These are phyloP conservation scores for Menura novaehollandiae DNA, from an alignment of 2,113 vertebrate species.

Conservation along the genomic window DNA sequence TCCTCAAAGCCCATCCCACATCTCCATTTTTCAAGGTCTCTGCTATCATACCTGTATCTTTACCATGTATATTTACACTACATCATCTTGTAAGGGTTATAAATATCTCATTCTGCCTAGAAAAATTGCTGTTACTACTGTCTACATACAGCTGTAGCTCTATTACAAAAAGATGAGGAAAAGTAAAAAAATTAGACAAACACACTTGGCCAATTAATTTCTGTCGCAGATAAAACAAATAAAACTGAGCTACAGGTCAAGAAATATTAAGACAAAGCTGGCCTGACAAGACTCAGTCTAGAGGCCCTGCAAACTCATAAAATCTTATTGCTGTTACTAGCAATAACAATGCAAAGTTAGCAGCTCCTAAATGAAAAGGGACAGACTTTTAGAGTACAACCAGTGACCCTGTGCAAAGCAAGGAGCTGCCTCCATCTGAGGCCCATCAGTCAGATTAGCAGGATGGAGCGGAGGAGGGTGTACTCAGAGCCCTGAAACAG, in stretches of 20 bases:
- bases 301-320: neutral
- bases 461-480: neutral
- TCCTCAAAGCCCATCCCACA: neutral
- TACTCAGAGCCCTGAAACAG: neutral
- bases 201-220: neutral
- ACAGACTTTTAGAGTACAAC: neutral
- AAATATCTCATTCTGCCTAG: neutral
- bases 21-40: neutral
- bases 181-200: neutral
- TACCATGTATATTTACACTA: neutral
- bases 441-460: neutral
- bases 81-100: neutral
- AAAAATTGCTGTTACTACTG: neutral
- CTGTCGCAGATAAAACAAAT: neutral
- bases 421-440: neutral
- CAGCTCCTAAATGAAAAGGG: neutral
- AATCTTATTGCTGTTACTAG: neutral
- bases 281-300: neutral
- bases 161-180: neutral
- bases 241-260: neutral
- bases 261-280: neutral
- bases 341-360: neutral
- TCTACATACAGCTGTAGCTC: neutral
- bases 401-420: neutral
- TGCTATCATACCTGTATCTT: neutral